A percentile compares a stretch with the other conserved stretches of the same genome.
Conservation (phyloP, 2,113 vertebrate species). For the Hepsetus odoe region DNA sequence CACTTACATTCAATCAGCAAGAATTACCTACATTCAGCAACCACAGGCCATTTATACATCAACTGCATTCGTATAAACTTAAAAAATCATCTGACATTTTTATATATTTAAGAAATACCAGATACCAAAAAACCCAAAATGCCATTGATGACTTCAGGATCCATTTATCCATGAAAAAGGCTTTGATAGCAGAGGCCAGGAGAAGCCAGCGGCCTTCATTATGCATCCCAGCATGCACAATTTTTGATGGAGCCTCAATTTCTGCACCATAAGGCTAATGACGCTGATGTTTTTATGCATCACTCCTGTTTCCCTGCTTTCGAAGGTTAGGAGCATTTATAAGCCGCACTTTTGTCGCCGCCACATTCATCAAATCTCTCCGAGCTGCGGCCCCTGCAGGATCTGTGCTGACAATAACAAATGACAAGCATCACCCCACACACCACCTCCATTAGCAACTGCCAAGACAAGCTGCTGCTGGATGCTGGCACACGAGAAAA, state of each 20-base stretch:
- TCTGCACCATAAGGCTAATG: constrained; percentile 8
- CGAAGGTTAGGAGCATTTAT: constrained; percentile 73
- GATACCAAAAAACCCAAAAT: background rate
- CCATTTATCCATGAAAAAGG: background rate
- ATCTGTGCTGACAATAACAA: constrained; percentile 72
- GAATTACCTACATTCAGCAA: no score
- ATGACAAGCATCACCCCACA: constrained; percentile 66
- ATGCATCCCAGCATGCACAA: background rate
- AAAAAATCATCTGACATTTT: no score
- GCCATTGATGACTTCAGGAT: background rate
- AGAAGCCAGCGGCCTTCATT: constrained; percentile 22
- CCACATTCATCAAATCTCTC: constrained; percentile 70
- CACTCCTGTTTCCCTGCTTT: constrained; percentile 43
- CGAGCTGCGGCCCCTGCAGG: constrained; percentile 57
- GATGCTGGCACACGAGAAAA: constrained; percentile 41
- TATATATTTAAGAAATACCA: no score
- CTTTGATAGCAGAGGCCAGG: background rate
- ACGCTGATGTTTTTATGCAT: constrained; percentile 50
- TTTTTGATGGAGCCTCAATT: constrained; percentile 20
- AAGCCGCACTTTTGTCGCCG: constrained; percentile 60
- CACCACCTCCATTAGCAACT: constrained; percentile 64
- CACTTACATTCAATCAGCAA: no score
- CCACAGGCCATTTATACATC: no score
- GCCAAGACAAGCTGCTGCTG: constrained; percentile 36
- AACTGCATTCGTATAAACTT: no score